Conservation (phyloP, 2,888 invertebrate species). For the Epinotia bilunana region DNA sequence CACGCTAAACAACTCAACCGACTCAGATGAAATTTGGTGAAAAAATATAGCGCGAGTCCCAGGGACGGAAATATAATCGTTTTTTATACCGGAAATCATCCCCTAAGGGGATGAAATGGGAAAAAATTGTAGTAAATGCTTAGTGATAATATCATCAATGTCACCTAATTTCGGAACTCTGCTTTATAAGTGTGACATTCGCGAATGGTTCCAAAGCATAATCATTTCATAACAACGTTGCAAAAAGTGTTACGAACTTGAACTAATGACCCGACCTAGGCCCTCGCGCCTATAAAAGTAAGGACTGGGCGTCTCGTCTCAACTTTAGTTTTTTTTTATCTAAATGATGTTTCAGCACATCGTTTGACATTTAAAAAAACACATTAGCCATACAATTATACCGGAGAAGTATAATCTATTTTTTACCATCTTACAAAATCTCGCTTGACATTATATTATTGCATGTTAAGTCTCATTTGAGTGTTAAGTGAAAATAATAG, state of each 20-base stretch:
- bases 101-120: no score
- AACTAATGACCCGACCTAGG: conserved; percentile 27
- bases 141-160: no score
- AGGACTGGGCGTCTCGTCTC: neutral
- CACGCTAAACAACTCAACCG: no score
- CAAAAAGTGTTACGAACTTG: conserved; percentile 30
- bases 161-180: neutral
- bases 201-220: conserved; percentile 4
- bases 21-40: no score
- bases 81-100: no score
- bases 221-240: conserved; percentile 23
- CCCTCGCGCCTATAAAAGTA: neutral
- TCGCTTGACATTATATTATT: conserved; percentile 21
- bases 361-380: conserved; percentile 39
- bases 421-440: conserved; percentile 19
- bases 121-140: no score
- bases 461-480: conserved; percentile 18
- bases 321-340: neutral
- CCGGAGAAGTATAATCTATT: conserved; percentile 31
- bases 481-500: conserved; percentile 33
- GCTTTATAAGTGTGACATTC: neutral
- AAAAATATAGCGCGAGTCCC: no score
- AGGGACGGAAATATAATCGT: no score
- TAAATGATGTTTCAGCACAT: conserved; percentile 36
- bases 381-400: conserved; percentile 34